Base-by-base conservation (phyloP, 2,888 invertebrate species). In the Fissipunctia ypsillon region DNA sequence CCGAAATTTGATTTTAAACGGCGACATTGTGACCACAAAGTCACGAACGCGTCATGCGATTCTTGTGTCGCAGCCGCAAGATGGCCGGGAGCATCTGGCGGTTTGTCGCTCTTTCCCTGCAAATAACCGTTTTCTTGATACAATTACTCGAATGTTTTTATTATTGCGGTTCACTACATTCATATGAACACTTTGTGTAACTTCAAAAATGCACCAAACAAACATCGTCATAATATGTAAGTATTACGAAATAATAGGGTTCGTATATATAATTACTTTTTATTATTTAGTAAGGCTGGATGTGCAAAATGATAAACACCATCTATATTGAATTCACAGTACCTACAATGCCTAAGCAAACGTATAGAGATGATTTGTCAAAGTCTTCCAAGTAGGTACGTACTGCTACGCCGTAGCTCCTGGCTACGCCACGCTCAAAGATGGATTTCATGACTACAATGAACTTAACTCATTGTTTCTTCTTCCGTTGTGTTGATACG, bases 1-100 rank as follows among this genome's bases (percentile, higher is more conserved):
- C 91, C 90, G 86, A 93, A 95, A 94, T 94, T 95, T 94, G 94
- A 94, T 95, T 95, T 94, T 94, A 95, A 95, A 93, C 90, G 92
- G 92, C 87, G 94, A 93, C 94, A 94, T 91, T 94, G 92, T 90
- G 91, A 95, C 95, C 96, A 90, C 96, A 95, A 90, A 86, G 94
- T 93, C 93, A 94, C 94, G 94, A 94, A 93, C 78, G 88, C 88
- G 91, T 87, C 92, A 91, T 91, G 89, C 92, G 91, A 93, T 90
- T 91, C 90, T 92, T 91, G 90, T 87, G 86, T 88, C 88, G 88
- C 89, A 81, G 90, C 94, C 94, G 90, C 94, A 95, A 93, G 92
- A 95, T 95, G 93, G 95, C 95, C 94, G 93, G 93, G 90, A 95
- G 96, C 96, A 96, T 95, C 95, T 96, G 96, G 95, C 95, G 93